These are phyloP conservation scores for Pedicia rivosa DNA, from an alignment of 2,888 invertebrate genomes.

Conservation along the genomic window DNA sequence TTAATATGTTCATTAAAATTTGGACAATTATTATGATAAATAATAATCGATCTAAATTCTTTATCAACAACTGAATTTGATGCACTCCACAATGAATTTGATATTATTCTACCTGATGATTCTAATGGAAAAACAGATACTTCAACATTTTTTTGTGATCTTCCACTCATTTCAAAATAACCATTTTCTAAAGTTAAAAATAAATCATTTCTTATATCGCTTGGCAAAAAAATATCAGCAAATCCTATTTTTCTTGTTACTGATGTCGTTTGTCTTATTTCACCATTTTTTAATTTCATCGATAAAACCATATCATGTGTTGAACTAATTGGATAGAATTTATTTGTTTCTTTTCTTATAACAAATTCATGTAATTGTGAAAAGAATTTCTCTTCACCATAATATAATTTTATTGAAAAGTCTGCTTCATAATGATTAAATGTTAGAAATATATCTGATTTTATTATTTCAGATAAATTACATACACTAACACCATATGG, in stretches of 20 bases:
- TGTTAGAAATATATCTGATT: slow-evolving; percentile 29
- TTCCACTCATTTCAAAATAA: slow-evolving; percentile 86
- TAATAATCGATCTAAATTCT: slow-evolving; percentile 71
- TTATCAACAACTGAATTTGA: slow-evolving; percentile 58
- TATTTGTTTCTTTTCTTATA: slow-evolving; percentile 68
- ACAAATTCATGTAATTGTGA: slow-evolving; percentile 78
- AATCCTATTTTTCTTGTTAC: slow-evolving; percentile 81
- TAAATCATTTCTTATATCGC: slow-evolving; percentile 85
- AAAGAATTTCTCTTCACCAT: slow-evolving; percentile 81
- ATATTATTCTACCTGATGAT: slow-evolving; percentile 42
- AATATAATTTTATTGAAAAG: slow-evolving; percentile 65
- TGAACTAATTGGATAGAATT: slow-evolving; percentile 51
- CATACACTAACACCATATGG: slow-evolving; percentile 81
- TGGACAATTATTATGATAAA: slow-evolving; percentile 89
- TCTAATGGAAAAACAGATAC: slow-evolving; percentile 70
- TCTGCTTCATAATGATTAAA: slow-evolving; percentile 54
- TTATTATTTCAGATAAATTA: slow-evolving; percentile 52
- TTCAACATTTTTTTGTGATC: slow-evolving; percentile 86
- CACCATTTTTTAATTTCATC: slow-evolving; percentile 62
- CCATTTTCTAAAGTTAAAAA: slow-evolving; percentile 75
- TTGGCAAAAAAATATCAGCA: slow-evolving; percentile 92
- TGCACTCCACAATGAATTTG: slow-evolving; percentile 68
- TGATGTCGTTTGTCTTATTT: slow-evolving; percentile 63
- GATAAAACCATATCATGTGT: slow-evolving; percentile 77
- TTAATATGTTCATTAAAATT: slow-evolving; percentile 82